phyloP scores from a whole-genome alignment of 2,797 vertebrate genomes.

The Arctocebus calabarensis region DNA sequence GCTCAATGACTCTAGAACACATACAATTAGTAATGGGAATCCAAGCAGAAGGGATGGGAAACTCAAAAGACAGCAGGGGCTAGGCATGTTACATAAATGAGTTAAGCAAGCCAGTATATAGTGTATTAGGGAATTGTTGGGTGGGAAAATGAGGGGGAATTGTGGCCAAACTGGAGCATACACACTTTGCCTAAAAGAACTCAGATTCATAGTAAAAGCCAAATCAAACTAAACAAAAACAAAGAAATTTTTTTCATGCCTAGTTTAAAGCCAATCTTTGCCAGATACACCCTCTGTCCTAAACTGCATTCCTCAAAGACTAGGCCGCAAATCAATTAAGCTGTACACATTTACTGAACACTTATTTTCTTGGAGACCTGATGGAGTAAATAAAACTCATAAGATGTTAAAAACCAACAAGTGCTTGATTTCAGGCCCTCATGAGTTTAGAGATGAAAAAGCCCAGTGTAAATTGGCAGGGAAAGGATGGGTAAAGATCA shows the following conservation, averaged over 20 bases:
- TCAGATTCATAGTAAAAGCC: conserved; percentile 30
- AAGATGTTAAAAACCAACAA: not conserved
- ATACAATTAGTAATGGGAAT: not conserved
- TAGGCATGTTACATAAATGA: not conserved
- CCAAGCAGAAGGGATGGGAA: not conserved
- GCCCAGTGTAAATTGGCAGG: not conserved
- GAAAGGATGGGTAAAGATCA: not conserved
- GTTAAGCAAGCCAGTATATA: not conserved
- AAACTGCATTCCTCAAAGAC: not conserved
- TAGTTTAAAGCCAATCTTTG: not conserved
- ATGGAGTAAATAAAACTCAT: not conserved
- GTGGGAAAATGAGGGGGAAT: not conserved
- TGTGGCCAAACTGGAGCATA: not conserved
- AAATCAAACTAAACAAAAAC: conserved; percentile 53
- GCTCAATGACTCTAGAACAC: not conserved
- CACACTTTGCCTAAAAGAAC: conserved; percentile 8
- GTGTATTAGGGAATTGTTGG: not conserved
- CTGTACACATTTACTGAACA: not conserved
- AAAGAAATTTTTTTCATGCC: not conserved
- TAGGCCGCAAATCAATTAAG: not conserved
- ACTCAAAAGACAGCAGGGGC: not conserved
- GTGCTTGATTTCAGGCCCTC: not conserved
- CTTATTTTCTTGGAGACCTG: not conserved
- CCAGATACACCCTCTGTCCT: not conserved
- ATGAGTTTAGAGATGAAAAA: not conserved